phyloP scores from a whole-genome alignment of 2,888 invertebrate species.

The Dasysyrphus tricinctus region DNA sequence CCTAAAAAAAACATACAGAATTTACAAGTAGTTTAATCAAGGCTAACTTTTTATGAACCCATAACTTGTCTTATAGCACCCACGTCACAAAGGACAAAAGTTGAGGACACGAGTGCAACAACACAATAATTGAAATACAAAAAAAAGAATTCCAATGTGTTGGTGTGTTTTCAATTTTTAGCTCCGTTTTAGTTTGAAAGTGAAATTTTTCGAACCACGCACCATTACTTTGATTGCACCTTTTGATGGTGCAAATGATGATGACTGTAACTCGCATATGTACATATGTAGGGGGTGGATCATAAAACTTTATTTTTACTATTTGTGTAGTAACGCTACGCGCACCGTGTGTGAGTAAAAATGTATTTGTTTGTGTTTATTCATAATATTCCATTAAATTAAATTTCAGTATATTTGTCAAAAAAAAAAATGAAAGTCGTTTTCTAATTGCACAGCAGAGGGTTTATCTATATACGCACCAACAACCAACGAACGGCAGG shows the following conservation, averaged over 20 bases:
- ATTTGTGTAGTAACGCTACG: not conserved
- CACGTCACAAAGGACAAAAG: not conserved
- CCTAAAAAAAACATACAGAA: not conserved
- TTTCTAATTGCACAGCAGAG: slow-evolving; percentile 61
- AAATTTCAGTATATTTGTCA: slow-evolving; percentile 70
- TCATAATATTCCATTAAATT: slow-evolving; percentile 56
- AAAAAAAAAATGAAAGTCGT: slow-evolving; percentile 53
- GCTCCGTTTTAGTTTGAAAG: slow-evolving; percentile 43
- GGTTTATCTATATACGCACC: slow-evolving; percentile 55
- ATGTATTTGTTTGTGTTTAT: slow-evolving; percentile 21
- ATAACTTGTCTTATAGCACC: not conserved
- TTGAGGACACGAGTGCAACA: slow-evolving; percentile 10
- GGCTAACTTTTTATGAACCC: slow-evolving; percentile 14
- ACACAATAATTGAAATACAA: slow-evolving; percentile 48
- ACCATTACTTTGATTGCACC: slow-evolving; percentile 75
- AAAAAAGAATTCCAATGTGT: slow-evolving; percentile 33
- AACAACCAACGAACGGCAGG: slow-evolving; percentile 58
- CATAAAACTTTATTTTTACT: slow-evolving; percentile 35
- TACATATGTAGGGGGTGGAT: slow-evolving; percentile 47
- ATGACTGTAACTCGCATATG: slow-evolving; percentile 10
- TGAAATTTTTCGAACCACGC: slow-evolving; percentile 73
- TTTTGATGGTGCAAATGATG: slow-evolving; percentile 71
- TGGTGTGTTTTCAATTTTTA: slow-evolving; percentile 11
- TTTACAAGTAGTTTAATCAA: not conserved
- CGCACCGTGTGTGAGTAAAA: slow-evolving; percentile 8